Evolutionary conservation across 2,888 invertebrate species (phyloP).

Genomic region (Seira sanloemensis): DNA sequence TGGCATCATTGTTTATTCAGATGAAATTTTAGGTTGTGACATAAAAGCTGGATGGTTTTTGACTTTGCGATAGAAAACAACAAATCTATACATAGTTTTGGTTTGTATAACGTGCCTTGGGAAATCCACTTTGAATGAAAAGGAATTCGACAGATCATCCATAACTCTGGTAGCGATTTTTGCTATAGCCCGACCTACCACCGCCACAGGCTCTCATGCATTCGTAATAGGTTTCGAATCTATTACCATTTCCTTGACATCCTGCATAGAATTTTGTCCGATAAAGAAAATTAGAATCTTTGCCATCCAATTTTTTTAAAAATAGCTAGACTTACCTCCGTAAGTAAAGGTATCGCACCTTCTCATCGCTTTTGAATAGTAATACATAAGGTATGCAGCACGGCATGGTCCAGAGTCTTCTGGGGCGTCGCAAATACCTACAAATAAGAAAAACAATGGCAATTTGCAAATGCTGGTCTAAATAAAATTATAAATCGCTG

Average conservation of each 20-base stretch:
- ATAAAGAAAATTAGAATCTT: not conserved
- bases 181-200: not conserved
- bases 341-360: constrained; percentile 13
- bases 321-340: constrained; percentile 1
- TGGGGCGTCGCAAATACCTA: not conserved
- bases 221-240: not conserved
- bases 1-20: no score
- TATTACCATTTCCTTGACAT: constrained; percentile 22
- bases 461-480: no score
- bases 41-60: not conserved
- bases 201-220: not conserved
- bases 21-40: no score
- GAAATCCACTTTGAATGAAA: no score
- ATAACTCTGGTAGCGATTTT: not conserved
- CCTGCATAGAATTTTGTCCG: constrained; percentile 12
- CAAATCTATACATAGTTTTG: not conserved
- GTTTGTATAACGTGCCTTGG: no score
- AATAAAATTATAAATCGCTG: no score
- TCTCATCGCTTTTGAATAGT: not conserved
- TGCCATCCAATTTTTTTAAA: not conserved
- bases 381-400: constrained; percentile 8
- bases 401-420: constrained; percentile 21
- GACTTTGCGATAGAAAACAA: not conserved
- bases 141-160: no score
- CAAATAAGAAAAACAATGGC: not conserved